These are phyloP conservation scores for Okamejei kenojei DNA, from an alignment of 2,797 vertebrate species.

Conservation along the genomic window DNA sequence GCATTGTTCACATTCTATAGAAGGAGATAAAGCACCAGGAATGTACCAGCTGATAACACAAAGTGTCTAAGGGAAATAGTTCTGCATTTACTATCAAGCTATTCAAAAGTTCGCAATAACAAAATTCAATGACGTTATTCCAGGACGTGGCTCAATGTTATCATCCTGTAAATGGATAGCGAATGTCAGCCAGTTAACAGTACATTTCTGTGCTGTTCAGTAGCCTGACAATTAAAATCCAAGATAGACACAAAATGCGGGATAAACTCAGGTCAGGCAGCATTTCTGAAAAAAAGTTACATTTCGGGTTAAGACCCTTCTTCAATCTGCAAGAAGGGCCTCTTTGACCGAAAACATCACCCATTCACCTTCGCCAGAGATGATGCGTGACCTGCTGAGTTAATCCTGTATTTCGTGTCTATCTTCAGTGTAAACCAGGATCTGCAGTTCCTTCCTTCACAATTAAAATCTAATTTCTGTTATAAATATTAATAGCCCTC, in stretches of 20 bases:
- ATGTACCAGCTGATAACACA: not conserved
- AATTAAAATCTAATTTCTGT: not conserved
- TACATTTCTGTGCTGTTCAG: not conserved
- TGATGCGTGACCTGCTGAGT: too few species aligned
- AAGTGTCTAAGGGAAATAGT: not conserved
- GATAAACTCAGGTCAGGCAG: too few species aligned
- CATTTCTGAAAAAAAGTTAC: too few species aligned
- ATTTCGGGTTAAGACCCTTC: too few species aligned
- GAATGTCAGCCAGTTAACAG: not conserved
- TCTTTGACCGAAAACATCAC: too few species aligned
- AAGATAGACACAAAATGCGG: not conserved
- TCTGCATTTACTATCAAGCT: not conserved
- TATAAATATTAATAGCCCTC: not conserved
- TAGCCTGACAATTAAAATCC: not conserved
- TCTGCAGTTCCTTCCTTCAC: not conserved
- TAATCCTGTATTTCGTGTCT: too few species aligned
- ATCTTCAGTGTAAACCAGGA: too few species aligned
- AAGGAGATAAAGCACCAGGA: slow-evolving; percentile 13
- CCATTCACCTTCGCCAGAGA: too few species aligned
- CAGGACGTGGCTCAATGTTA: not conserved
- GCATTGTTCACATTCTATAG: slow-evolving; percentile 18
- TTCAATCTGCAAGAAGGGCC: too few species aligned
- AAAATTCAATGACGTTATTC: not conserved
- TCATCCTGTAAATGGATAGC: not conserved
- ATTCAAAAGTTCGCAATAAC: not conserved